Conservation (phyloP, 2,113 vertebrate species). For the Eudyptes chrysolophus region DNA sequence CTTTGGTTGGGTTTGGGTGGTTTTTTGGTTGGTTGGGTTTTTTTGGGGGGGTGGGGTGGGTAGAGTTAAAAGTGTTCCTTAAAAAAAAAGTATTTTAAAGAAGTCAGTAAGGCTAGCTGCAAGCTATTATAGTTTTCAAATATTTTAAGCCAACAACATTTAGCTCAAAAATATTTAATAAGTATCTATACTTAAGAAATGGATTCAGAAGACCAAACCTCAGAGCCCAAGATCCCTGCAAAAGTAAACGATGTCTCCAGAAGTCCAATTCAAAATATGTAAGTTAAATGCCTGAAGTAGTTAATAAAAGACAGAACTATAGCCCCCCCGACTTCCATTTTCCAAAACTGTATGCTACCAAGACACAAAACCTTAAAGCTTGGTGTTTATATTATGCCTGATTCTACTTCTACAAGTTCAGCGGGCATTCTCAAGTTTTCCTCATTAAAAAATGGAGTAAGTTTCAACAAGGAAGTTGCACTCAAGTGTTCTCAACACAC, state of each 20-base stretch:
- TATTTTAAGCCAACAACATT: background rate
- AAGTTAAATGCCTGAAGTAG: background rate
- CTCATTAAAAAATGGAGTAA: background rate
- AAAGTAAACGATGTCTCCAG: background rate
- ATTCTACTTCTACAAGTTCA: background rate
- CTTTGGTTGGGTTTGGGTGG: background rate
- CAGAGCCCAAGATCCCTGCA: background rate
- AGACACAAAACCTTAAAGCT: background rate
- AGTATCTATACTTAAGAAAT: background rate
- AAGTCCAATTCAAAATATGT: background rate
- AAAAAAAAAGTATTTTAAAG: background rate
- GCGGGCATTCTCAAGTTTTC: background rate
- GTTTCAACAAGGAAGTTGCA: background rate
- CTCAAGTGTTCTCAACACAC: background rate
- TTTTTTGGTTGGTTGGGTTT: background rate
- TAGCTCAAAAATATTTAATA: background rate
- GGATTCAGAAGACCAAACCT: background rate
- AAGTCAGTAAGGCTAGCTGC: background rate
- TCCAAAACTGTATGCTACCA: background rate
- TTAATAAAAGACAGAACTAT: background rate
- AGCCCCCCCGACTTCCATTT: background rate
- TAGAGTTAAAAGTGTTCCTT: background rate
- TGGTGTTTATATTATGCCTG: background rate
- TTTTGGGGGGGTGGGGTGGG: background rate
- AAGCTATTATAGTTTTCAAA: background rate